Evolutionary conservation across 2,888 invertebrate genomes (phyloP), one percentile per base, ranked within the genome.

Genomic region (Neocrepidodera transversa): DNA sequence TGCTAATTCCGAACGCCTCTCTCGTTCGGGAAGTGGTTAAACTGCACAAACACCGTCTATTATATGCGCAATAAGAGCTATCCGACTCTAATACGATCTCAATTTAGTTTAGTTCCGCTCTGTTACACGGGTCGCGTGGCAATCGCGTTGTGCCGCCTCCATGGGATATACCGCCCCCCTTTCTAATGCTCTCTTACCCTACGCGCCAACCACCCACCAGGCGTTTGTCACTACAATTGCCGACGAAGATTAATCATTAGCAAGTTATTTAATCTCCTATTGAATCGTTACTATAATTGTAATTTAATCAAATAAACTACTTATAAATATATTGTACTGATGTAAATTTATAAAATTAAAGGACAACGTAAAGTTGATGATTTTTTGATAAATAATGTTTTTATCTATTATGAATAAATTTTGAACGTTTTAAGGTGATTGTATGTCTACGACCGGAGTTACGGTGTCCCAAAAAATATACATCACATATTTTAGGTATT

Each of bases 101-200:
- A 80, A 80, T 80, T 80, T 80, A 80, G 80, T 80, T 80, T 80
- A 80, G 80, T 80, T 79, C 76, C 79, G 80, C 80, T 80, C 80
- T 80, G 80, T 80, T 80, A 80, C 77, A 76, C 78, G 78, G 79
- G 78, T 80, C 80, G 79, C 78, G 79, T 80, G 80, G 78, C 79
- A 78, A 78, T 78, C 77, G 76, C 71, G 74, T 82, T 49, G 53
- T 45, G 71, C 79, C 81, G 66, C 81, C 55, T 43, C 38, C 53
- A 11, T 23, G 10, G 14, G 38, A 38, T 18, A 13, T 80, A 65
- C 81, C 81, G 67, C 80, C 82, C 60, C 65, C 65, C 66, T 67
- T 69, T 58, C 61, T 60, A 61, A 54, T 59, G 6, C 62, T 58
- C 56, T n/a, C 42, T n/a, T 48, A 10, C 17, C 32, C 43, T 40